These are phyloP conservation scores for Drosophila pandora DNA, from an alignment of 1,140 invertebrate genomes.

Conservation along the genomic window DNA sequence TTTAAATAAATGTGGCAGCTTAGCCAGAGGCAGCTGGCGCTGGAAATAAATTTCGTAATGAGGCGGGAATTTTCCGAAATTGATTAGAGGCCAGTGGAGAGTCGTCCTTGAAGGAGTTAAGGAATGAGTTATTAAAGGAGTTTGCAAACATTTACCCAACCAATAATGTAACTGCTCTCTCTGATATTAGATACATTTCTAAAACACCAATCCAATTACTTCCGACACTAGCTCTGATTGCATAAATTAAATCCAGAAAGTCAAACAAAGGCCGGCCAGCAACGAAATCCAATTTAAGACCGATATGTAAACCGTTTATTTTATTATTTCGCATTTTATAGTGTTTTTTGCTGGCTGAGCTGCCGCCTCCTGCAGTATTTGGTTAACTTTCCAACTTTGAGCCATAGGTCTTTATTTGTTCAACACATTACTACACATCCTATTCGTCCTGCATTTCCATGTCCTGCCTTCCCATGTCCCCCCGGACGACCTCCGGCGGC, in stretches of 20 bases:
- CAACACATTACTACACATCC: slow-evolving; percentile 37
- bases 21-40: slow-evolving; percentile 29
- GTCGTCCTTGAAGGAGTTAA: slow-evolving; percentile 4
- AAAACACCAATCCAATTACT: neutral
- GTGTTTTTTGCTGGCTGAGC: neutral
- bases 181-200: neutral
- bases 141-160: neutral
- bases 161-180: neutral
- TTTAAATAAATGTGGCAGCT: slow-evolving; percentile 63
- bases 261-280: neutral
- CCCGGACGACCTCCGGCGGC: neutral
- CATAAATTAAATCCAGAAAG: neutral
- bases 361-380: slow-evolving; percentile 18
- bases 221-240: neutral
- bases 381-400: slow-evolving; percentile 35
- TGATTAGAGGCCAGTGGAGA: slow-evolving; percentile 19
- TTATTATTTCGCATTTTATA: slow-evolving; percentile 16
- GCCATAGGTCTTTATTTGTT: slow-evolving; percentile 36
- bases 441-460: slow-evolving; percentile 7
- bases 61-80: slow-evolving; percentile 35
- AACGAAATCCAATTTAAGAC: slow-evolving; percentile 1
- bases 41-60: slow-evolving; percentile 40
- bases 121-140: neutral
- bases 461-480: neutral
- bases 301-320: neutral